Conservation (phyloP, 1,140 invertebrate species). For the Babylonia areolata region DNA sequence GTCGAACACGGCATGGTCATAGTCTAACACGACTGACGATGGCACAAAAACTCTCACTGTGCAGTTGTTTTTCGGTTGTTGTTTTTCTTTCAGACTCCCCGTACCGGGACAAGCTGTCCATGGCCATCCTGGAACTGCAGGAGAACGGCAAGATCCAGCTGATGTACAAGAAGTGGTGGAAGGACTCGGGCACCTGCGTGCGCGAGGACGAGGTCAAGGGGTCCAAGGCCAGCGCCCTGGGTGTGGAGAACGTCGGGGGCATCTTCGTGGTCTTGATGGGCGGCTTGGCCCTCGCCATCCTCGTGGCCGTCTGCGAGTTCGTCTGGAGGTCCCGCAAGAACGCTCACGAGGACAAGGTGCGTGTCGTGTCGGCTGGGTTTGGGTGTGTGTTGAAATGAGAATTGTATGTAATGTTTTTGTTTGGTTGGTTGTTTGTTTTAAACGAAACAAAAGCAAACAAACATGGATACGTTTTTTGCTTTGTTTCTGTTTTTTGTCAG, state of each 20-base stretch:
- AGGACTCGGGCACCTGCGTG: constrained; percentile 87
- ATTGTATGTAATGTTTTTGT: too few relatives aligned
- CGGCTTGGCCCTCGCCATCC: constrained; percentile 91
- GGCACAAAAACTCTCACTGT: too few relatives aligned
- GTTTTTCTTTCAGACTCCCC: constrained; percentile 92
- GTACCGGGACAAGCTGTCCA: constrained; percentile 95
- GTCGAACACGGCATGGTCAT: too few relatives aligned
- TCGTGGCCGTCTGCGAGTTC: constrained; percentile 96
- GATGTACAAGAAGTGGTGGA: constrained; percentile 99
- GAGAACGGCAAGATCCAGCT: constrained; percentile 95
- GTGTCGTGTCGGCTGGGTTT: too few relatives aligned
- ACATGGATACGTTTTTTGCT: too few relatives aligned
- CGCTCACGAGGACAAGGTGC: constrained; percentile 86
- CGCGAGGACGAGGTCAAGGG: constrained; percentile 92
- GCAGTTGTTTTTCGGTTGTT: too few relatives aligned
- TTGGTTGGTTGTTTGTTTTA: too few relatives aligned
- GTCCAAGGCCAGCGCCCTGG: constrained; percentile 92
- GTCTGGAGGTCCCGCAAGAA: constrained; percentile 97
- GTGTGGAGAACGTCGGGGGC: constrained; percentile 95
- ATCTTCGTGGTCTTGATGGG: constrained; percentile 97
- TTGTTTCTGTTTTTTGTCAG: too few relatives aligned
- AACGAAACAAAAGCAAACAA: too few relatives aligned
- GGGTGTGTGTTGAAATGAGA: too few relatives aligned
- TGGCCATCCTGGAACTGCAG: constrained; percentile 95
- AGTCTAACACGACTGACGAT: too few relatives aligned